These are phyloP conservation scores for Drosophila tristis DNA, from an alignment of 1,140 invertebrate species.

Conservation along the genomic window DNA sequence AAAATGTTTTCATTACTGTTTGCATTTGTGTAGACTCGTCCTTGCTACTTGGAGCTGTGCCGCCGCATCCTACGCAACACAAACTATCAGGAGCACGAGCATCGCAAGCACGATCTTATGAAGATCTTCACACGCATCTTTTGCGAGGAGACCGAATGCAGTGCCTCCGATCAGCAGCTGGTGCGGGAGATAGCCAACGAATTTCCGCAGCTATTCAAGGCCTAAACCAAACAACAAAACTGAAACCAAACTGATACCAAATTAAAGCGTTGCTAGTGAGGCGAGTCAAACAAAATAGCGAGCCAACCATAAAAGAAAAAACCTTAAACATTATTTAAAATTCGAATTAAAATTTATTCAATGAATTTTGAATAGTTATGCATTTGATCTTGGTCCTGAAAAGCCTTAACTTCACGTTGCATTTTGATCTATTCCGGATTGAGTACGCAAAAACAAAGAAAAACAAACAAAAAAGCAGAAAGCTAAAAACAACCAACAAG, in stretches of 20 bases:
- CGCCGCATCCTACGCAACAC: conserved; percentile 91
- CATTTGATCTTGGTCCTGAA: conserved; percentile 32
- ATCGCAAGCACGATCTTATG: conserved; percentile 90
- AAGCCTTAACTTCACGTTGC: conserved; percentile 6
- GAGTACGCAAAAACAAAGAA: not conserved
- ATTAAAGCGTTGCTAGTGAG: conserved; percentile 79
- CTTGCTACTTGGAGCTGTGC: conserved; percentile 91
- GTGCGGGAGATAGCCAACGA: conserved; percentile 92
- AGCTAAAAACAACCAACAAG: too few relatives aligned
- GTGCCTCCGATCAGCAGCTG: conserved; percentile 89
- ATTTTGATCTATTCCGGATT: conserved; percentile 1
- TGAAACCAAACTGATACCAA: conserved; percentile 34
- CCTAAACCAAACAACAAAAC: conserved; percentile 72
- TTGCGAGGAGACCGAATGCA: conserved; percentile 90
- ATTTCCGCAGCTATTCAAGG: conserved; percentile 93
- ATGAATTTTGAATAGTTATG: conserved; percentile 40
- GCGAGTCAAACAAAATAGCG: conserved; percentile 48
- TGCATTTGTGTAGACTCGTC: conserved; percentile 87
- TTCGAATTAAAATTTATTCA: conserved; percentile 45
- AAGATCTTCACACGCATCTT: conserved; percentile 93
- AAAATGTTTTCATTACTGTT: not conserved
- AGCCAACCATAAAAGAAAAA: conserved; percentile 47
- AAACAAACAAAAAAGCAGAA: not conserved
- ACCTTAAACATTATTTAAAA: conserved; percentile 8
- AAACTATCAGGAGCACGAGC: conserved; percentile 90